Evolutionary conservation across 2,113 vertebrate species (phyloP), one percentile per base, ranked within the genome.

Genomic region (Fregata magnificens): DNA sequence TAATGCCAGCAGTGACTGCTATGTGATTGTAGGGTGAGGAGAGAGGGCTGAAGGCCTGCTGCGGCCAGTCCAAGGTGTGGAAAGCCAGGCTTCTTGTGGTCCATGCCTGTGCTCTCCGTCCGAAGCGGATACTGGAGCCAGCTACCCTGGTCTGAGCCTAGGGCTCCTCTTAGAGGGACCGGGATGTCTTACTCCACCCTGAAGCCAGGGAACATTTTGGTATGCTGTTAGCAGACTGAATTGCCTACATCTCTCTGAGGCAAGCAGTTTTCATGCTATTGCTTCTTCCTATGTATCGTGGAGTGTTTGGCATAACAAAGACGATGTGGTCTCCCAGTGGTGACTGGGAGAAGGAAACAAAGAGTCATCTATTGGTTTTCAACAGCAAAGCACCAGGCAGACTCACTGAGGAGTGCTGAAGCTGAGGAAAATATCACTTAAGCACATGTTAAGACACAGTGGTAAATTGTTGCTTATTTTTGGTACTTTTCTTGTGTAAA

Each of bases 11-110:
- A 26, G 40, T 10, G 36, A 31, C 19, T 34, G 45, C 62, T 80
- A 3, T 4, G 4, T 5, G 16, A 15, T 32, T 32, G 16, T 19
- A 56, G 3, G 1, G 5, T 24, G 34, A 32, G 38, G 16, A 40
- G 29, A n/a, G 20, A 40, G 29, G 34, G 36, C 16, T 61, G 58
- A 14, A 56, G 63, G 16, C 5, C 3, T 0, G 0, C 76, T 42
- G 28, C 0, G 0, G 15, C 49, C 31, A 15, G 53, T 38, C 10
- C 5, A 2, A 49, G 32, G 12, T 16, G 34, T n/a, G 36, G 20
- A 63, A n/a, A 26, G 13, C 52, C 36, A 14, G 15, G 20, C 10
- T 67, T 55, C 44, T 8, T 55, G 40, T 8, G 31, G 24, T 19
- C 28, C 44, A 1, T 13, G 9, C 38, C 52, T 55, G 13, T 18